Percentiles rank a stretch among this genome's conserved stretches.
These are phyloP conservation scores for Uloborus plumipes DNA, from an alignment of 2,888 invertebrate species.

Conservation along the genomic window DNA sequence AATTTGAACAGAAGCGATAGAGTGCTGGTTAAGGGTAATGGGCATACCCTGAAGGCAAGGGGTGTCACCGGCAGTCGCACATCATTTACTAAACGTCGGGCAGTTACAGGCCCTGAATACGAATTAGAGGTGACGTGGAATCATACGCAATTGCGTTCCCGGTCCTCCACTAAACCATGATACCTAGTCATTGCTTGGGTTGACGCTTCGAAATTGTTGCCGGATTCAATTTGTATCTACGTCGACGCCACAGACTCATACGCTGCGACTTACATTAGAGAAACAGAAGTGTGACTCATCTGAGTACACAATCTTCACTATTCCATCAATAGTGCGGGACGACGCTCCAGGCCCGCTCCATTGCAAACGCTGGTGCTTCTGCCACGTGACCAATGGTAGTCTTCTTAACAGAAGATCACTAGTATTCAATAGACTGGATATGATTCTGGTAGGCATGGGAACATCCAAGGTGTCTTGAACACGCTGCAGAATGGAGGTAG, in stretches of 20 bases:
- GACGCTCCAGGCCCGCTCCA: neutral
- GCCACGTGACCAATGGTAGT: neutral
- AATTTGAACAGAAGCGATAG: no score
- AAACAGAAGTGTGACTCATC: slow-evolving; percentile 5
- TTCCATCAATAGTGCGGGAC: slow-evolving; percentile 2
- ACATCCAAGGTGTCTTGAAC: no score
- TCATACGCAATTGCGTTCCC: no score
- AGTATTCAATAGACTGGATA: neutral
- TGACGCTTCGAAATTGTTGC: neutral
- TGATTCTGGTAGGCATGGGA: neutral
- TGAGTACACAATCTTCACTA: slow-evolving; percentile 6
- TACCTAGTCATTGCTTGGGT: neutral
- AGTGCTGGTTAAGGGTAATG: no score
- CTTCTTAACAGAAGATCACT: neutral
- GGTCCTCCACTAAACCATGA: no score
- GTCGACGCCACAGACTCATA: slow-evolving; percentile 2
- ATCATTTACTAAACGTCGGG: no score
- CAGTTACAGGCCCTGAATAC: no score
- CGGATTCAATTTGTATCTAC: neutral
- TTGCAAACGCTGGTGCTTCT: neutral
- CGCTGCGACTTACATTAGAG: neutral
- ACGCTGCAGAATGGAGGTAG: no score
- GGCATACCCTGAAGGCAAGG: no score
- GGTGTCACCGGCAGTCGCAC: no score
- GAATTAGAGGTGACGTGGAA: no score